Conservation (phyloP, 1,140 invertebrate species). For the Dinoponera quadriceps region DNA sequence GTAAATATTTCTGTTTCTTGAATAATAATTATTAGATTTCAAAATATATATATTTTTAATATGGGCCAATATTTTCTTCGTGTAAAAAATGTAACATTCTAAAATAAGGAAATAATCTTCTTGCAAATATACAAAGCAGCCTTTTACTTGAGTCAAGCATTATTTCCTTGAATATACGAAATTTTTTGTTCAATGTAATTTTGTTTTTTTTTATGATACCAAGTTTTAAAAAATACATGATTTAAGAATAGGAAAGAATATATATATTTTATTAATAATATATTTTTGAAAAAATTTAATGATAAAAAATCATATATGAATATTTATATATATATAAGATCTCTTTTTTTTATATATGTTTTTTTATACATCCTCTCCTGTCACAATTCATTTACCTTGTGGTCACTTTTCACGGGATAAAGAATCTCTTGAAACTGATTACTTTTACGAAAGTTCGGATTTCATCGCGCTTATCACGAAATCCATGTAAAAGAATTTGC, state of each 20-base stretch:
- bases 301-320: background rate
- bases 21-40: no score
- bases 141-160: no score
- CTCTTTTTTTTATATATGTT: no score
- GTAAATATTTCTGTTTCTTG: no score
- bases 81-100: no score
- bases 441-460: background rate
- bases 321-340: background rate
- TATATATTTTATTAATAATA: background rate
- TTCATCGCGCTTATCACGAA: background rate
- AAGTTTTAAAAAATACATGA: background rate
- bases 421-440: background rate
- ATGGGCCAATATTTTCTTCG: no score
- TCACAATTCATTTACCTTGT: background rate
- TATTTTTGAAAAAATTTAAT: background rate
- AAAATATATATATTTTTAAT: no score
- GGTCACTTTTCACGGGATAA: background rate
- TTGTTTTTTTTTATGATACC: background rate
- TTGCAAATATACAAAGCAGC: no score
- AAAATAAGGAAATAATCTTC: no score
- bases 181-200: no score
- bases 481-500: background rate
- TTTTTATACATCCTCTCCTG: background rate
- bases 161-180: no score
- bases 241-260: background rate